phyloP scores from a whole-genome alignment of 2,888 invertebrate genomes.

The Erebia ligea region DNA sequence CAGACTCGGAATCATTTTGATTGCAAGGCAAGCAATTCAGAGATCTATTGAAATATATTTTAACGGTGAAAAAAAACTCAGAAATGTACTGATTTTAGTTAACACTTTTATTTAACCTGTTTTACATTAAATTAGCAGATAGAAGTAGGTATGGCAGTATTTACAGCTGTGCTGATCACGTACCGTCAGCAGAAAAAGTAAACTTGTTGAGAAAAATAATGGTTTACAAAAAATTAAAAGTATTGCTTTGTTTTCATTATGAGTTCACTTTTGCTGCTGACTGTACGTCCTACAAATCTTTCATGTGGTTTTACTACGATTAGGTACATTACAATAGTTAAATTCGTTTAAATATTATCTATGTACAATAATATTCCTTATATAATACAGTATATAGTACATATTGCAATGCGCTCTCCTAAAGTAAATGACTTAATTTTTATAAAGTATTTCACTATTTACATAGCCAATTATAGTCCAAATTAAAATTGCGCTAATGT shows the following conservation, averaged over 20 bases:
- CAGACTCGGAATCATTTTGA: no score
- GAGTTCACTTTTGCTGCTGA: constrained; percentile 19
- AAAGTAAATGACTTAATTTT: constrained; percentile 31
- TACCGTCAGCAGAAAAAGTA: constrained; percentile 30
- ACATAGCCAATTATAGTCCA: neutral
- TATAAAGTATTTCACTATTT: neutral
- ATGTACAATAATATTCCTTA: constrained; percentile 67
- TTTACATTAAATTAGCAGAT: constrained; percentile 25
- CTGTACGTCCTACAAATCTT: constrained; percentile 26
- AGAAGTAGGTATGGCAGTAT: constrained; percentile 26
- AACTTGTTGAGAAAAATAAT: constrained; percentile 11
- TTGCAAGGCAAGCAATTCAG: no score
- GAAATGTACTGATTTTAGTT: constrained; percentile 10
- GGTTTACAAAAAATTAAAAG: constrained; percentile 1
- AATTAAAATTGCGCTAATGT: neutral
- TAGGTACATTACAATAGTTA: constrained; percentile 63
- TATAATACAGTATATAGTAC: constrained; percentile 49
- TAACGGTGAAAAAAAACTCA: neutral
- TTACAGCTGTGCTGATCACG: constrained; percentile 32
- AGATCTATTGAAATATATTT: no score
- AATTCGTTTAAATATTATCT: constrained; percentile 82
- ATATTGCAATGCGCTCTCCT: constrained; percentile 57
- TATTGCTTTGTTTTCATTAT: constrained; percentile 4
- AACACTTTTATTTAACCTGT: constrained; percentile 28
- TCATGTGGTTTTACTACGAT: constrained; percentile 60